Conservation (phyloP, 53 echinoderm and acorn worm genomes). For the Hippasteria phrygiana region DNA sequence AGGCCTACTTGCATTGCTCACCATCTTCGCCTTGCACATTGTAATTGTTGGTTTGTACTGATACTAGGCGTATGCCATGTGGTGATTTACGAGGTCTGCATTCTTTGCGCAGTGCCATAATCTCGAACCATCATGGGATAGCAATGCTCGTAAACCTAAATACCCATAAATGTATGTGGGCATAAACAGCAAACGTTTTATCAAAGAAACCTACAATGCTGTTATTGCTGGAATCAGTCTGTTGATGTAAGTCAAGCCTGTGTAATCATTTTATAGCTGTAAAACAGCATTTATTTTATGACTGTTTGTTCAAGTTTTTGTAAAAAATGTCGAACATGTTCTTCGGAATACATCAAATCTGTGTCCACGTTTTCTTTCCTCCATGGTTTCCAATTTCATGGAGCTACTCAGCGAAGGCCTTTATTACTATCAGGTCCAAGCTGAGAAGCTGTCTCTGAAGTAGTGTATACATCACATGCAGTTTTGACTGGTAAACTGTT, state of each 20-base stretch:
- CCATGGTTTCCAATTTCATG: no score
- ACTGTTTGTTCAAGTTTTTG: not conserved
- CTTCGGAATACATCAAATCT: no score
- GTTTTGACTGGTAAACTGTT: no score
- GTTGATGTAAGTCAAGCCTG: not conserved
- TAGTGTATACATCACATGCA: no score
- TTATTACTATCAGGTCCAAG: no score
- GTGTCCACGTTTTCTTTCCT: no score
- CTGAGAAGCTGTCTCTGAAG: no score
- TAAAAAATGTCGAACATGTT: no score
- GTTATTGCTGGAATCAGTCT: not conserved
- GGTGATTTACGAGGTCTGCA: slow-evolving; percentile 18
- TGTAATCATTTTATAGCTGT: not conserved
- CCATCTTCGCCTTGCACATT: no score
- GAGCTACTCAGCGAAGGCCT: no score
- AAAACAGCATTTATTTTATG: not conserved
- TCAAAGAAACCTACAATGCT: not conserved
- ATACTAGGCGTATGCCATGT: no score
- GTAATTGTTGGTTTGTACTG: not conserved
- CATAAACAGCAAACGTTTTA: not conserved
- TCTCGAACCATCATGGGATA: not conserved
- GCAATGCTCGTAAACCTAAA: slow-evolving; percentile 4
- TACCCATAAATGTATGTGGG: slow-evolving; percentile 6
- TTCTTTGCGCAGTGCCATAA: slow-evolving; percentile 13
- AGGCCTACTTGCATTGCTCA: no score